Evolutionary conservation across 1,140 invertebrate species (phyloP).

Genomic region (Teleogryllus occipitalis): DNA sequence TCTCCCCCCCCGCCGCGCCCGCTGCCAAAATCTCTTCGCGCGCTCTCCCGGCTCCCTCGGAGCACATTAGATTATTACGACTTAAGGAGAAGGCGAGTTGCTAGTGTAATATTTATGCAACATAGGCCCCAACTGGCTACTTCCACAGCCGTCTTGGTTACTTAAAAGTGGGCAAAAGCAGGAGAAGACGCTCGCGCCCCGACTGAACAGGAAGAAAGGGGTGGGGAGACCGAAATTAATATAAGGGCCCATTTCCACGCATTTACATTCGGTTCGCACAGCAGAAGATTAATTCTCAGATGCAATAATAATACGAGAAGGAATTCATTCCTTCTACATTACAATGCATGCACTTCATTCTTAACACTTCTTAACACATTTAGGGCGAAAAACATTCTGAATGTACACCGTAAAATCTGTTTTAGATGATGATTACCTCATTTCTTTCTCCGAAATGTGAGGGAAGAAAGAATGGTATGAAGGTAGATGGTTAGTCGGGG

Average conservation of each 20-base stretch:
- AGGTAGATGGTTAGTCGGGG: no score
- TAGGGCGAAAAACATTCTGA: neutral
- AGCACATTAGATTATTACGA: slow-evolving; percentile 5
- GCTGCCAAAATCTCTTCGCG: neutral
- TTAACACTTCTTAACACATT: neutral
- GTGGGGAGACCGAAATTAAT: neutral
- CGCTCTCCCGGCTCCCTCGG: neutral
- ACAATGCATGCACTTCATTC: neutral
- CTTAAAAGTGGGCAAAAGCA: neutral
- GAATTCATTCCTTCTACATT: neutral
- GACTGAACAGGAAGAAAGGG: neutral
- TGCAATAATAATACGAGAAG: neutral
- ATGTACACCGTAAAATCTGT: neutral
- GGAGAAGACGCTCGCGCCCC: neutral
- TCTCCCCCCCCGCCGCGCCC: no score
- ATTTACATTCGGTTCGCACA: neutral
- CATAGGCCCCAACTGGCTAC: slow-evolving; percentile 2
- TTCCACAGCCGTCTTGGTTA: neutral
- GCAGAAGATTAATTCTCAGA: neutral
- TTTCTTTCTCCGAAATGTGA: no score
- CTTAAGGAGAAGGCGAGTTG: neutral
- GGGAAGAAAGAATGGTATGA: no score
- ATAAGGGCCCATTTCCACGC: neutral
- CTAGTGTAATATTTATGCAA: slow-evolving; percentile 5
- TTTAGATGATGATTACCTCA: no score